Conservation (phyloP, 2,113 vertebrate species). For the Copsychus sechellarum region DNA sequence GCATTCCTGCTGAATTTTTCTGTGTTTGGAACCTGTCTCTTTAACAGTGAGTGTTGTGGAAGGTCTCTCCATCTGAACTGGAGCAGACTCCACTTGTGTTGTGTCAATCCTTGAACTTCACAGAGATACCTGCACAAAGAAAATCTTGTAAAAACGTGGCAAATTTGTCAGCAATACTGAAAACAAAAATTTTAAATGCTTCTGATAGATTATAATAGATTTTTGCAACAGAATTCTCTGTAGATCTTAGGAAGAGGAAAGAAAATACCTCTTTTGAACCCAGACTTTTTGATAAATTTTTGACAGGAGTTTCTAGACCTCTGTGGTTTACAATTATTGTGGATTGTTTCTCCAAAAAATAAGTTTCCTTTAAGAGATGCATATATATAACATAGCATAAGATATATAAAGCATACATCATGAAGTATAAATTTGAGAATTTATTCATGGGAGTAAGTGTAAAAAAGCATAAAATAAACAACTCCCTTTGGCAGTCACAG, state of each 20-base stretch:
- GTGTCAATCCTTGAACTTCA: neutral
- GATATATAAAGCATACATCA: neutral
- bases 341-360: neutral
- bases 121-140: neutral
- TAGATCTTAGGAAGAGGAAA: neutral
- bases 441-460: neutral
- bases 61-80: neutral
- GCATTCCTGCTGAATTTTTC: neutral
- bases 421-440: neutral
- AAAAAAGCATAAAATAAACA: neutral
- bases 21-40: neutral
- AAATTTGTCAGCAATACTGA: neutral
- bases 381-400: neutral
- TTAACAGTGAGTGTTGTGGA: neutral
- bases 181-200: neutral
- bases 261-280: neutral
- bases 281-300: neutral
- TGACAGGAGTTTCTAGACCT: neutral
- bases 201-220: neutral
- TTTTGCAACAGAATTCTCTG: neutral
- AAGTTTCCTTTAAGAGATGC: neutral
- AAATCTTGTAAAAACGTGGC: neutral
- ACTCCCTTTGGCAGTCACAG: neutral
- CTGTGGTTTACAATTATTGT: neutral
- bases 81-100: neutral